Percentiles rank a stretch among this genome's conserved stretches.
Conservation (phyloP, 2,888 invertebrate genomes). For the Oscheius sp. region DNA sequence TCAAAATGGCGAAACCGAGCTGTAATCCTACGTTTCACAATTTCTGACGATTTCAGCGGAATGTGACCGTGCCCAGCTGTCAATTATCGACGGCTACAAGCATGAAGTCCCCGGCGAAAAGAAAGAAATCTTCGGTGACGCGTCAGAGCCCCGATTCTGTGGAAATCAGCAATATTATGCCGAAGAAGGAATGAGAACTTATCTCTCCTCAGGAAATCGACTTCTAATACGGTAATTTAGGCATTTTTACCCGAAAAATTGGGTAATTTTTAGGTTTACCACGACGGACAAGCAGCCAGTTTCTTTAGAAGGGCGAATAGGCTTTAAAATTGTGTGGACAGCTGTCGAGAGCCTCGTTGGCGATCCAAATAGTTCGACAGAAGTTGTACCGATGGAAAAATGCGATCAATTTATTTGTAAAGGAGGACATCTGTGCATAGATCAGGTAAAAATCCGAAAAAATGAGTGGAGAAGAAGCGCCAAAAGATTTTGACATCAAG, state of each 20-base stretch:
- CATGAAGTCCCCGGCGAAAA: conserved; percentile 50
- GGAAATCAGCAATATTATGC: conserved; percentile 75
- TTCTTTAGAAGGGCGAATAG: conserved; percentile 36
- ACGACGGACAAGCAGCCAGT: conserved; percentile 63
- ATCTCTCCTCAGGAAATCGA: conserved; percentile 74
- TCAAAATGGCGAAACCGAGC: too few relatives aligned
- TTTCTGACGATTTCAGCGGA: conserved; percentile 71
- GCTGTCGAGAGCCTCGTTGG: conserved; percentile 58
- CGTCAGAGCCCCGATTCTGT: conserved; percentile 71
- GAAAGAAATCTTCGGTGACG: conserved; percentile 32
- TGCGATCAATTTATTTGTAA: conserved; percentile 72
- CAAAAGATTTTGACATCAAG: too few relatives aligned
- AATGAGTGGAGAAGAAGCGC: neutral
- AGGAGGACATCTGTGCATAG: conserved; percentile 73
- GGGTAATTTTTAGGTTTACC: conserved; percentile 51
- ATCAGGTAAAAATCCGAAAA: conserved; percentile 45
- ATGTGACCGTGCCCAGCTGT: conserved; percentile 74
- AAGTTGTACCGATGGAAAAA: conserved; percentile 45
- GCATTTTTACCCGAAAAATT: too few relatives aligned
- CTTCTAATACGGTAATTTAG: conserved; percentile 69
- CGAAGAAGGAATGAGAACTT: conserved; percentile 74
- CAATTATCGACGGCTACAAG: conserved; percentile 74
- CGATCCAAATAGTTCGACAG: conserved; percentile 34
- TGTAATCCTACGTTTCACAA: too few relatives aligned
- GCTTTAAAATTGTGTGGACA: conserved; percentile 48